Base-by-base conservation (phyloP, 2,888 invertebrate genomes). In the Erebia ligea region DNA sequence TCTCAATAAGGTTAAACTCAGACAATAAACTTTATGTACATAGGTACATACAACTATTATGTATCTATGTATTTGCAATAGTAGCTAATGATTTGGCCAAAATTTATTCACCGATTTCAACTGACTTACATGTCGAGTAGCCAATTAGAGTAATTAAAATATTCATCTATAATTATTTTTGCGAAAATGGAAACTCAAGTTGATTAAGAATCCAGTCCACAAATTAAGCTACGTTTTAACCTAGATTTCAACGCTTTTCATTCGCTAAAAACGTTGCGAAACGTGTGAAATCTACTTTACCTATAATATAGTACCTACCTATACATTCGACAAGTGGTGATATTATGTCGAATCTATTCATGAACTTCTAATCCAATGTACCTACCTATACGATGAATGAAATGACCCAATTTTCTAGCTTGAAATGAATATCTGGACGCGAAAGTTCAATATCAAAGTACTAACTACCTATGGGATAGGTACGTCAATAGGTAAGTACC, bases 81-180 rank as follows among this genome's bases (percentile, higher is more conserved):
- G 10, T 42, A 42, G 11, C 5, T 13, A 48, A 1, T 11, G 11
- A 13, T 48, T 65, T 1, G 50, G 19, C 21, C 34, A n/a, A 52
- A 61, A 15, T 40, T 6, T 8, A 21, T 42, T 42, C 40, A 68
- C 10, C 40, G 13, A 11, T 61, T 42, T 52, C 25, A 42, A 54
- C 9, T 57, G 15, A n/a, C 61, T 50, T 34, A 15, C n/a, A 4
- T 50, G n/a, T n/a, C 1, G 34, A 50, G 64, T 54, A 19, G 17
- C 54, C 65, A 56, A 65, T 65, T 65, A 56, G 19, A 65, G 15
- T 65, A 65, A 65, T 65, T 42, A 42, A 42, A 65, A 42, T 56
- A 65, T 6, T 54, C 10, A 17, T 19, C 54, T 19, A 56, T 56
- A 56, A 65, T 13, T 65, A 65, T 13, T 65, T 15, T 45, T 48